Evolutionary conservation across 2,888 invertebrate species (phyloP), one percentile per base, ranked within the genome.

Genomic region (Melieria omissa): DNA sequence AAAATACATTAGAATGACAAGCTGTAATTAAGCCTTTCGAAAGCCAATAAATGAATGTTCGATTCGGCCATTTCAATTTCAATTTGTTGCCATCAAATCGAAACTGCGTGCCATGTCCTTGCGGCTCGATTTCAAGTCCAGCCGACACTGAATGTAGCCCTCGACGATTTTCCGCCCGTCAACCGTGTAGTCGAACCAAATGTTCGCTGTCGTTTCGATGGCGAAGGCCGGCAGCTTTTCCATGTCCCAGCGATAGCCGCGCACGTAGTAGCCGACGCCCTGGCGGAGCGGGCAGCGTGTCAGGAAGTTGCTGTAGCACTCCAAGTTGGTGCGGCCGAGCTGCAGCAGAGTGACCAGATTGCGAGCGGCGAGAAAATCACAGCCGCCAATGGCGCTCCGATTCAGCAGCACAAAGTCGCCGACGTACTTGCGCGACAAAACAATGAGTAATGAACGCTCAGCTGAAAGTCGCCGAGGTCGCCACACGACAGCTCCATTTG

Each of bases 401-500:
- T 79, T 78, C 4, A 76, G 70, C 0, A 75, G 66, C 5, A 52
- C 70, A 10, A 74, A 41, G 10, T 66, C 45, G 2, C 49, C 63
- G 9, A 16, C n/a, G 41, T 58, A 29, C 10, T 58, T 58, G 6
- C 77, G 66, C 16, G 76, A 74, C 64, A 77, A 58, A 7, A 76
- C 71, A 54, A 76, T 73, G 8, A 72, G 42, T 70, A n/a, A n/a
- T n/a, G n/a, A n/a, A 63, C 47, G 49, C 52, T 63, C 63, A 49
- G 12, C 46, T 46, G 9, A 29, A 62, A 62, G 29, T 62, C 63
- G n/a, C 63, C 49, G 41, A 76, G 58, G 55, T 66, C 65, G 46
- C 74, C 70, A 57, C 78, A 78, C 45, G 70, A 29, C 63, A 76
- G 45, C 58, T 79, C 77, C 72, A 80, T 77, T 62, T 70, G 70